Conservation (phyloP, 2,113 vertebrate species). For the Numenius arquata region DNA sequence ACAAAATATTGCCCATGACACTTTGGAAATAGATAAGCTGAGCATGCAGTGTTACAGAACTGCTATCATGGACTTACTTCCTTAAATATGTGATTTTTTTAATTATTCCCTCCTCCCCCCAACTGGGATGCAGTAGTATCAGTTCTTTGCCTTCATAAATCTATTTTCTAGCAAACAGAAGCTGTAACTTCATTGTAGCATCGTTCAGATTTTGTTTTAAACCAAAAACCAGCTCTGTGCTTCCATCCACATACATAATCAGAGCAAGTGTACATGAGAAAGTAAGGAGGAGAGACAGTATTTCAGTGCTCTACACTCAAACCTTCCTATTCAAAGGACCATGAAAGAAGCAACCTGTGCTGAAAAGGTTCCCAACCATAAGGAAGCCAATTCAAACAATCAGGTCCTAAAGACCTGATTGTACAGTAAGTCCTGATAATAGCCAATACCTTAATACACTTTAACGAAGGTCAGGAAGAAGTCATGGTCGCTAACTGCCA, state of each 20-base stretch:
- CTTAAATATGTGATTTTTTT: background rate
- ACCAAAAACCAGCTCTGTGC: background rate
- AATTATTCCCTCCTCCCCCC: background rate
- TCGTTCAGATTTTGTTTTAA: background rate
- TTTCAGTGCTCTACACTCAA: background rate
- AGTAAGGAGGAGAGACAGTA: background rate
- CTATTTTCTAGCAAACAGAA: background rate
- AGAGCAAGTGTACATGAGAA: background rate
- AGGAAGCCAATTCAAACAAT: background rate
- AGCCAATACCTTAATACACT: background rate
- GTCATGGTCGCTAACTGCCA: background rate
- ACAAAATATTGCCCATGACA: background rate
- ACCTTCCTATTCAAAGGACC: background rate
- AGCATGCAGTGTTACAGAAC: background rate
- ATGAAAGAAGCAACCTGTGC: background rate
- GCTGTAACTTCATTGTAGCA: background rate
- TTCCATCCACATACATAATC: background rate
- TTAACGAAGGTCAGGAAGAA: background rate
- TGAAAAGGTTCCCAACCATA: background rate
- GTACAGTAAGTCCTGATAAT: background rate
- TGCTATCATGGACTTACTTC: background rate
- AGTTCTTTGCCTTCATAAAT: background rate
- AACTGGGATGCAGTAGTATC: background rate
- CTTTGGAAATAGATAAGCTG: background rate
- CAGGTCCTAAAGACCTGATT: background rate